These are phyloP conservation scores for Naja naja DNA, from an alignment of 2,113 vertebrate species.

Conservation along the genomic window DNA sequence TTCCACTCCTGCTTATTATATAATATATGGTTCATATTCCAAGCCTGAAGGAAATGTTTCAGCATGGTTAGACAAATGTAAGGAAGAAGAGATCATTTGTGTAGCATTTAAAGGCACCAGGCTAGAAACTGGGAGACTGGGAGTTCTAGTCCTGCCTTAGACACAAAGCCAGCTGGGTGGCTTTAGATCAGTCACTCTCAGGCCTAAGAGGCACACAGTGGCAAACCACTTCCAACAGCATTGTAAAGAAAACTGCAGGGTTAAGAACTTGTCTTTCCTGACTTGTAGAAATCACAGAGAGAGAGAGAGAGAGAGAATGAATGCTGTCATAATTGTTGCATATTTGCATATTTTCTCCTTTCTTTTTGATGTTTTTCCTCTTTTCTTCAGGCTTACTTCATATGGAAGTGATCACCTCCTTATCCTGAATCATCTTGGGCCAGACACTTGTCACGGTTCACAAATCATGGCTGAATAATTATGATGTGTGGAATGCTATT, in stretches of 20 bases:
- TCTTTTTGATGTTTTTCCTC: neutral
- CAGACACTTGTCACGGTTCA: neutral
- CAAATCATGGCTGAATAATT: neutral
- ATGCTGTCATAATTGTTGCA: neutral
- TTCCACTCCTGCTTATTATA: neutral
- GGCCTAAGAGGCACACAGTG: neutral
- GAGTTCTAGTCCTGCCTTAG: neutral
- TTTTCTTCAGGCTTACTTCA: neutral
- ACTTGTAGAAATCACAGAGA: neutral
- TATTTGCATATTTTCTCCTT: neutral
- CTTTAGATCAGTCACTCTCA: neutral
- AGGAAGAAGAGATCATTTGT: neutral
- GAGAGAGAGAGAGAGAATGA: neutral
- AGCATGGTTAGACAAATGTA: neutral
- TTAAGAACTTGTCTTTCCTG: neutral
- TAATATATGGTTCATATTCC: neutral
- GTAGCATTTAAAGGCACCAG: neutral
- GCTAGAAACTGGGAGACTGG: neutral
- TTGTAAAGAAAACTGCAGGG: neutral
- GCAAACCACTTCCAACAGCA: neutral
- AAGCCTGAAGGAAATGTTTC: neutral
- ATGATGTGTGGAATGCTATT: neutral
- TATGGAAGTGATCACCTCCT: neutral
- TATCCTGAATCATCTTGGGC: neutral
- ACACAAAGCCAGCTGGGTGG: neutral